Conservation (phyloP, 2,888 invertebrate genomes). For the Caenorhabditis panamensis region DNA sequence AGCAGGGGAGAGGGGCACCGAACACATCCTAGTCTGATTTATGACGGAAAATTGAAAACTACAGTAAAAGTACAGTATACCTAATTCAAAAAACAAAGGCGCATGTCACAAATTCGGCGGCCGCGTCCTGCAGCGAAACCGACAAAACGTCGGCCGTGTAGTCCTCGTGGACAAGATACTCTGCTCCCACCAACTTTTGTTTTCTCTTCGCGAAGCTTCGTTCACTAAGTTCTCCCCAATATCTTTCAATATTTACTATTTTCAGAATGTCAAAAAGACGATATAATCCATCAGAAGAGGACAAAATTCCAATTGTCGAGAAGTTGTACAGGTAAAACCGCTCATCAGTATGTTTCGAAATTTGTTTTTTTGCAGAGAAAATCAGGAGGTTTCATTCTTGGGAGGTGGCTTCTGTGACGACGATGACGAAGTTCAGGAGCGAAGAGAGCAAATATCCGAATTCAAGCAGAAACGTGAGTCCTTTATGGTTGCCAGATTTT, state of each 20-base stretch:
- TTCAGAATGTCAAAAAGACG: slow-evolving; percentile 64
- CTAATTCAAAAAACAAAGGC: slow-evolving; percentile 12
- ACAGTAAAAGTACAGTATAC: slow-evolving; percentile 5
- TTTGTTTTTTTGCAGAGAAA: slow-evolving; percentile 64
- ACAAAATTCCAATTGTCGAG: slow-evolving; percentile 75
- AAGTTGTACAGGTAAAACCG: slow-evolving; percentile 74
- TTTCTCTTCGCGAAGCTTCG: not conserved
- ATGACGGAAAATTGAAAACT: not conserved
- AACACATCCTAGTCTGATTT: too few relatives aligned
- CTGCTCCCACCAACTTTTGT: not conserved
- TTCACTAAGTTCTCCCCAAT: not conserved
- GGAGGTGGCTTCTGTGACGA: slow-evolving; percentile 78
- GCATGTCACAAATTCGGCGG: slow-evolving; percentile 2
- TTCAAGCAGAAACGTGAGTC: slow-evolving; percentile 73
- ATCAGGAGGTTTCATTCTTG: slow-evolving; percentile 72
- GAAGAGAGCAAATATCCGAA: slow-evolving; percentile 72
- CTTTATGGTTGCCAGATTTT: slow-evolving; percentile 19
- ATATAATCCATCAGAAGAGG: slow-evolving; percentile 68
- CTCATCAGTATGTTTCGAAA: not conserved
- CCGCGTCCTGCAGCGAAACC: slow-evolving; percentile 11
- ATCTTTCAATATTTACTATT: not conserved
- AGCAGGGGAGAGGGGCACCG: too few relatives aligned
- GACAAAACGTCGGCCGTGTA: slow-evolving; percentile 30
- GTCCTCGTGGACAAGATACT: slow-evolving; percentile 32
- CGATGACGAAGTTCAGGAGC: slow-evolving; percentile 76